Evolutionary conservation across 2,113 vertebrate species (phyloP), one percentile per base, ranked within the genome.

Genomic region (Coregonus clupeaformis): DNA sequence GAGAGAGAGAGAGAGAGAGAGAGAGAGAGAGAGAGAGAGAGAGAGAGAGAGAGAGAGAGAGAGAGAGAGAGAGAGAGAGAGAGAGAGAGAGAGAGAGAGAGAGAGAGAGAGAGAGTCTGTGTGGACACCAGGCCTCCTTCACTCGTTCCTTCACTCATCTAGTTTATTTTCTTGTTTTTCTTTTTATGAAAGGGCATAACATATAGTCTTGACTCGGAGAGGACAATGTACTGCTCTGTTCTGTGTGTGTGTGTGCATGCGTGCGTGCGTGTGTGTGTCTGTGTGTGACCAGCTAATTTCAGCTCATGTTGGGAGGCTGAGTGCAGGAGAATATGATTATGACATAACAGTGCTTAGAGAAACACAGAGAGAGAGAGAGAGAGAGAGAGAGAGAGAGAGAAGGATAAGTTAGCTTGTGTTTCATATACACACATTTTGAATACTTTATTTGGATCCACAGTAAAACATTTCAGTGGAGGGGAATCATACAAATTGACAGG

Each of bases 1-100:
- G 22, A n/a, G 66, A 11, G 7, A 42, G 12, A 20, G 47, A 72
- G 80, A 60, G 66, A 71, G 72, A 69, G 47, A 59, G n/a, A 20
- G 52, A 60, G n/a, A 59, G 59, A n/a, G 79, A 62, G 73, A 59
- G 62, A 22, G 67, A 55, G 52, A 70, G 73, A 72, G 74, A 82
- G 72, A 42, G 57, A 69, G 74, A 73, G 71, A 36, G 32, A 36
- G 81, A 74, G 30, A 68, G 63, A 57, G 49, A n/a, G 70, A 6
- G 47, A 29, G 27, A 29, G 27, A 12, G 12, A 63, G 68, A 14
- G 11, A 49, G 14, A 45, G 47, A 69, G 69, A 75, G 47, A 77
- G 69, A 77, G 47, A 78, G 3, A 49, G 63, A 55, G n/a, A 64
- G 22, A 27, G 55, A 62, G 16, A 64, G 52, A 22, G 77, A 66